Percentiles rank a stretch among this genome's conserved stretches.
Conservation (phyloP, 2,113 vertebrate genomes). For the Xyliphius kryptos region DNA sequence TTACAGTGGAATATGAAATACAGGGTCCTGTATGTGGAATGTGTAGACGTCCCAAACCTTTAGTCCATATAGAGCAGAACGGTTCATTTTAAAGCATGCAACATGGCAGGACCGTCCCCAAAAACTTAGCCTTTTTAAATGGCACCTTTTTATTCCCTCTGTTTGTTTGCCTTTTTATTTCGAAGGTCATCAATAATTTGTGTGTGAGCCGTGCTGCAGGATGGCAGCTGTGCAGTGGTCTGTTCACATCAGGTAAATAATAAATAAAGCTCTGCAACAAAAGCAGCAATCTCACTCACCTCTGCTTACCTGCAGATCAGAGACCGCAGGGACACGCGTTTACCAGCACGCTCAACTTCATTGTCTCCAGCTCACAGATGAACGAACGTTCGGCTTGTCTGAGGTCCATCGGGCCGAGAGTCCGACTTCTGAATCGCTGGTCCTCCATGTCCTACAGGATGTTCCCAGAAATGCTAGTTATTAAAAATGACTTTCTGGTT, state of each 20-base stretch:
- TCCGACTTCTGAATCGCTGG: no score
- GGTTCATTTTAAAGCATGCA: no score
- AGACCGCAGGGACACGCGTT: neutral
- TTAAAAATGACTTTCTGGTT: no score
- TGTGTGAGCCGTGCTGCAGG: constrained; percentile 56
- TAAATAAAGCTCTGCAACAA: constrained; percentile 67
- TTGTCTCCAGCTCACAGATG: neutral
- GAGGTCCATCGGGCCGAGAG: no score
- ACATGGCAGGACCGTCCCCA: constrained; percentile 14
- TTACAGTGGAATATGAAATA: no score
- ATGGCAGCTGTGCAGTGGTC: constrained; percentile 70
- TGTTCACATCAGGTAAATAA: constrained; percentile 74
- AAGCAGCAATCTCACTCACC: constrained; percentile 47
- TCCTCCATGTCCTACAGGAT: no score
- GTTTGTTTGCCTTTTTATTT: constrained; percentile 55
- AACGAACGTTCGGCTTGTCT: neutral
- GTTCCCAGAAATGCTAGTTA: no score
- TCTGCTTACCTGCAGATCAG: constrained; percentile 7
- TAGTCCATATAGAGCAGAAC: no score
- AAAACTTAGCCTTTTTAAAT: constrained; percentile 41
- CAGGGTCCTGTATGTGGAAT: no score
- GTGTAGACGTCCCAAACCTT: no score
- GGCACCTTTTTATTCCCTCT: constrained; percentile 52
- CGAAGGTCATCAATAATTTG: constrained; percentile 68
- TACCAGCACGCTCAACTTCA: no score